A percentile compares a stretch with the other conserved stretches of the same genome.
Conservation (phyloP, 2,797 vertebrate genomes). For the Parauchenoglanis ngamensis region DNA sequence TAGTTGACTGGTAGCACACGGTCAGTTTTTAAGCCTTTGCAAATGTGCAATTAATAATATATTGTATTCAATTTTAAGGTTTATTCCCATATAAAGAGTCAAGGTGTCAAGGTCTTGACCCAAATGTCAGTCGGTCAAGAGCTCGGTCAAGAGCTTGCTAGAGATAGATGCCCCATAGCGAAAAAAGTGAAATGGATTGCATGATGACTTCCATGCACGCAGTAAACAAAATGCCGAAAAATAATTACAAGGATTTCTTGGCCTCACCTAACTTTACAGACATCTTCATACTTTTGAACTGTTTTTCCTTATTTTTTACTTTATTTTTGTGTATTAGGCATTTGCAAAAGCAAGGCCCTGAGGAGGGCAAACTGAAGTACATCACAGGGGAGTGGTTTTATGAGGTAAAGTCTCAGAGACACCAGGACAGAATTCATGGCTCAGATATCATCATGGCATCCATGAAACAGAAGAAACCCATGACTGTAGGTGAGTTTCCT, state of each 20-base stretch:
- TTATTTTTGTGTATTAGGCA: conserved; percentile 70
- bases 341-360: conserved; percentile 77
- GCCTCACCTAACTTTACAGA: neutral
- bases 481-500: conserved; percentile 72
- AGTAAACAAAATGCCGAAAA: neutral
- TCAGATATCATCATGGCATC: conserved; percentile 93
- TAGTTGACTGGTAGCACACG: neutral
- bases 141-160: neutral
- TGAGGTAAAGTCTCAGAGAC: conserved; percentile 88
- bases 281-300: neutral
- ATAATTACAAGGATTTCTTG: neutral
- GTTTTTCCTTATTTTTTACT: conserved; percentile 12
- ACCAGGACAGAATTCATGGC: conserved; percentile 90
- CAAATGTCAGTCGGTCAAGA: neutral
- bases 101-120: neutral
- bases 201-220: neutral
- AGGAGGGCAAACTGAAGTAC: conserved; percentile 83
- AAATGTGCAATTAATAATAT: neutral
- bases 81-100: neutral
- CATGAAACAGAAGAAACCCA: conserved; percentile 81
- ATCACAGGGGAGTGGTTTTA: conserved; percentile 98
- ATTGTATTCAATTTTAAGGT: neutral
- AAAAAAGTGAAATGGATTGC: neutral
- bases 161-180: neutral
- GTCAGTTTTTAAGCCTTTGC: no score